Evolutionary conservation across 2,888 invertebrate species (phyloP).

Genomic region (Leptopilina syphax): DNA sequence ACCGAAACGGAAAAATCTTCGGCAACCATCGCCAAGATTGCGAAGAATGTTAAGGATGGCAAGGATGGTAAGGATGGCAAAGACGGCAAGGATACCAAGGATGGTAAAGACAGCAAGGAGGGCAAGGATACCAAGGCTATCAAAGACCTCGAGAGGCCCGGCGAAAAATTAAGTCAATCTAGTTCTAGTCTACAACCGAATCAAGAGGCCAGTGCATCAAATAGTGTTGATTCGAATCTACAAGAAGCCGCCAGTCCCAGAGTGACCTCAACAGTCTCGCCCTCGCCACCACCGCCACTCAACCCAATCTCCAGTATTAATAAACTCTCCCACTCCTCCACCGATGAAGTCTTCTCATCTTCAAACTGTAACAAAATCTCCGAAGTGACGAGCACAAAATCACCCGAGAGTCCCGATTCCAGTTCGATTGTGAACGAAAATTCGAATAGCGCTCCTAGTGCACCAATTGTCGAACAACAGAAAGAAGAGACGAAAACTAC

Average conservation of each 20-base stretch:
- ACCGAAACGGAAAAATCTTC: too few species aligned
- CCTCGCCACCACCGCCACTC: conserved; percentile 68
- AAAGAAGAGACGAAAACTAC: conserved; percentile 6
- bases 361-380: conserved; percentile 43
- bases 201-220: conserved; percentile 29
- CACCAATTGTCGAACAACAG: conserved; percentile 39
- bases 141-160: too few species aligned
- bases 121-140: too few species aligned
- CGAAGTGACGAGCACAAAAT: conserved; percentile 64
- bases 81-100: too few species aligned
- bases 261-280: conserved; percentile 69
- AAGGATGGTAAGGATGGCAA: too few species aligned
- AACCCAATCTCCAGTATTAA: conserved; percentile 13
- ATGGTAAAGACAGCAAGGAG: too few species aligned
- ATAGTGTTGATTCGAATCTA: conserved; percentile 45
- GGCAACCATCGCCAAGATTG: too few species aligned
- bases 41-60: too few species aligned
- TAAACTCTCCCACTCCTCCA: conserved; percentile 39
- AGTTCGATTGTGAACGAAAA: conserved; percentile 65
- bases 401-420: conserved; percentile 69
- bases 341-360: conserved; percentile 44
- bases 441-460: conserved; percentile 39
- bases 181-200: conserved; percentile 23
- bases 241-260: conserved; percentile 67
- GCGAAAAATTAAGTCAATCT: conserved; percentile 13